These are phyloP conservation scores for Bovichtus variegatus DNA, from an alignment of 2,797 vertebrate genomes.

Conservation along the genomic window DNA sequence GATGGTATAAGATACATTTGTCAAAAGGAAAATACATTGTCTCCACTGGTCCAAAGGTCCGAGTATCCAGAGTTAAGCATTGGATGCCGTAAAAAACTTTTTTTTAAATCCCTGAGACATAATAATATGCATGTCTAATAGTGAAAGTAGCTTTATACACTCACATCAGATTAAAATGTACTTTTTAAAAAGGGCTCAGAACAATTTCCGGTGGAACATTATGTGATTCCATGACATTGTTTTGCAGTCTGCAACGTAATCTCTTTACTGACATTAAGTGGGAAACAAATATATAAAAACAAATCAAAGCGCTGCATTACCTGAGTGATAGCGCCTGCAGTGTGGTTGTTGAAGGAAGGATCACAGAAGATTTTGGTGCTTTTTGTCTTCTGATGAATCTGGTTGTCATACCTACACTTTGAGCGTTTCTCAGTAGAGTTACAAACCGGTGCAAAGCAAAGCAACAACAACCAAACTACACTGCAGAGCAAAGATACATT, in stretches of 20 bases:
- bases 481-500: conserved; percentile 29
- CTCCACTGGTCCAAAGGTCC: neutral
- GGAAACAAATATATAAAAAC: neutral
- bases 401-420: conserved; percentile 7
- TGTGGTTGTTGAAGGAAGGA: conserved; percentile 45
- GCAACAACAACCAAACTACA: conserved; percentile 56
- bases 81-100: neutral
- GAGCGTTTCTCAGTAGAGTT: neutral
- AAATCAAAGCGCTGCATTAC: conserved; percentile 32
- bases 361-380: conserved; percentile 56
- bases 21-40: neutral
- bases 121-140: neutral
- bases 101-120: neutral
- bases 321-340: conserved; percentile 38
- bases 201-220: neutral
- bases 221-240: neutral
- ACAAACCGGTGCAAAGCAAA: conserved; percentile 58
- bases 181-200: neutral
- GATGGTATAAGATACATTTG: neutral
- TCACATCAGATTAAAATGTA: neutral
- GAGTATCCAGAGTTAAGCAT: neutral
- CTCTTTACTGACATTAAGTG: neutral
- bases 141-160: neutral
- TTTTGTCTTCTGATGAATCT: conserved; percentile 16
- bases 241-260: neutral